Evolutionary conservation across 2,797 vertebrate genomes (phyloP).

Genomic region (Anguilla obscura): DNA sequence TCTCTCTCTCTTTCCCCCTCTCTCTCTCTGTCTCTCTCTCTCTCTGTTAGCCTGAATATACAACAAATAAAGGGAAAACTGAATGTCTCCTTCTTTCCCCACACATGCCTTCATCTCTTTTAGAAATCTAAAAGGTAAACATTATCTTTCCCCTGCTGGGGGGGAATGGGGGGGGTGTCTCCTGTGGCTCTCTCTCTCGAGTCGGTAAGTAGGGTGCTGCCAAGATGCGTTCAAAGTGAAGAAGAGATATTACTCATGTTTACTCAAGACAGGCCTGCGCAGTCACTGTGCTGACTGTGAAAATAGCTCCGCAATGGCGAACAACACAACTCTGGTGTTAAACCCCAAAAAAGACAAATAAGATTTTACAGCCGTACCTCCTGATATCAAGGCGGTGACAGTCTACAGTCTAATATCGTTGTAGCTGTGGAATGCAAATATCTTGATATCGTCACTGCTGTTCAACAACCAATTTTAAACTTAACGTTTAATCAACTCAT

Average conservation of each 20-base stretch:
- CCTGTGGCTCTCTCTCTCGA: neutral
- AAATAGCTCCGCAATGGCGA: neutral
- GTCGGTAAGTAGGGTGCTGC: neutral
- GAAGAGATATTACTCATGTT: neutral
- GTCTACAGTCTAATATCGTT: neutral
- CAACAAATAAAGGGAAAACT: neutral
- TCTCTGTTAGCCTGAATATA: neutral
- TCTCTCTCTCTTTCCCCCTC: neutral
- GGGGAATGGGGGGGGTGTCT: neutral
- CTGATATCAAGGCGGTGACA: neutral
- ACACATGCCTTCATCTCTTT: neutral
- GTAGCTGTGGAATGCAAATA: neutral
- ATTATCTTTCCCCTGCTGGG: neutral
- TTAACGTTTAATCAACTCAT: neutral
- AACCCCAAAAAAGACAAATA: neutral
- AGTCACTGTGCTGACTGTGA: neutral
- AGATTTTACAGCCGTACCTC: neutral
- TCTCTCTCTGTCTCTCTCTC: neutral
- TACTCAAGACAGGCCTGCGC: neutral
- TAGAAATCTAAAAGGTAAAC: neutral
- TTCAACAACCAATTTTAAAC: neutral
- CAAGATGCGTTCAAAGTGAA: slow-evolving; percentile 3
- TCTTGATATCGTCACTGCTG: neutral
- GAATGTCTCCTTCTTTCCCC: neutral
- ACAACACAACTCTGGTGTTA: neutral